Evolutionary conservation across 2,113 vertebrate species (phyloP).

Genomic region (Apodemus speciosus): DNA sequence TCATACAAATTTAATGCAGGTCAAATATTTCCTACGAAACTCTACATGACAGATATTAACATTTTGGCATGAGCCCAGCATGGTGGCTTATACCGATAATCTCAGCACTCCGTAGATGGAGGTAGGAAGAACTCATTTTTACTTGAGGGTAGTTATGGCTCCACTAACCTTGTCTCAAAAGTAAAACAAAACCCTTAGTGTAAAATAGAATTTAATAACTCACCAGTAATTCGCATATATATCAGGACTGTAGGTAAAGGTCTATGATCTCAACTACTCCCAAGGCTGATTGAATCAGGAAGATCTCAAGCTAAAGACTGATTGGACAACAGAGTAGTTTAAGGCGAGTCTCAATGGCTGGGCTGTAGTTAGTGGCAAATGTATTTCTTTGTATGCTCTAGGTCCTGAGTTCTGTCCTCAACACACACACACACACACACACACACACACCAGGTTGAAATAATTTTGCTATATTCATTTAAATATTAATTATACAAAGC

Average conservation of each 20-base stretch:
- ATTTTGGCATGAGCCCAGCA: neutral
- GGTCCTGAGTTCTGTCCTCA: neutral
- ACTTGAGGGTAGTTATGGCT: neutral
- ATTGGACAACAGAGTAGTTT: too few species aligned
- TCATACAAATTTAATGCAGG: neutral
- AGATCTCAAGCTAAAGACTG: neutral
- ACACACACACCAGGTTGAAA: neutral
- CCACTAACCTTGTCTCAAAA: neutral
- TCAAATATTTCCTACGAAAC: conserved; percentile 31
- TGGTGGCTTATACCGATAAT: neutral
- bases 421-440: neutral
- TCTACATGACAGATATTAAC: conserved; percentile 21
- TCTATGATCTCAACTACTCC: too few species aligned
- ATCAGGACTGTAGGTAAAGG: neutral
- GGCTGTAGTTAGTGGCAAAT: neutral
- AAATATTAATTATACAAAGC: neutral
- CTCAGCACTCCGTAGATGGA: neutral
- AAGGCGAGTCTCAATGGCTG: neutral
- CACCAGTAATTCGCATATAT: neutral
- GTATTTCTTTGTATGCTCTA: neutral
- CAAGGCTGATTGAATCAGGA: neutral
- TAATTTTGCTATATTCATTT: neutral
- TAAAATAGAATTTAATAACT: neutral
- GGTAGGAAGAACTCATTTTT: neutral
- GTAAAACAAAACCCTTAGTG: neutral